These are phyloP conservation scores for Metaphire vulgaris DNA, from an alignment of 1,140 invertebrate genomes.

Conservation along the genomic window DNA sequence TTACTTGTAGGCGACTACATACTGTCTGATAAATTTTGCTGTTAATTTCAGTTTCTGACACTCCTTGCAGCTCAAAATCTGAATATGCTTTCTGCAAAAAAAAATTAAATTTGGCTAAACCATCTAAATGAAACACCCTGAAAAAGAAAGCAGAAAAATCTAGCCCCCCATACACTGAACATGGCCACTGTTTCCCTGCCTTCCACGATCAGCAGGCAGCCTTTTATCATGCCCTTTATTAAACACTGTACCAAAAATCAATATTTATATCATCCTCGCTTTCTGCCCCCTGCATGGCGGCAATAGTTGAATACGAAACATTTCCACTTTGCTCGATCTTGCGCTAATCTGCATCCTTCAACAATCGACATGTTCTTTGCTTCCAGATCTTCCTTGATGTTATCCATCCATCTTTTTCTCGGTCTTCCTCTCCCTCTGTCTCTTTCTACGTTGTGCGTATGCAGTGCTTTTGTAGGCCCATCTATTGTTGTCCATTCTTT, in stretches of 20 bases:
- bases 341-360: too few species aligned
- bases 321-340: too few species aligned
- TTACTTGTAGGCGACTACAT: conserved; percentile 81
- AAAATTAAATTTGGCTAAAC: conserved; percentile 33
- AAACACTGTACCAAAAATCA: neutral
- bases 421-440: too few species aligned
- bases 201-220: neutral
- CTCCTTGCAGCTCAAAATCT: conserved; percentile 97
- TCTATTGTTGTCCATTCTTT: too few species aligned
- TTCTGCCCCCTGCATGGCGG: neutral
- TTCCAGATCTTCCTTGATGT: too few species aligned
- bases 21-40: conserved; percentile 92
- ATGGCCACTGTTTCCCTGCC: neutral
- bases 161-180: neutral
- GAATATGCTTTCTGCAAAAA: conserved; percentile 88
- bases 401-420: too few species aligned
- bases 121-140: neutral
- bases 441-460: too few species aligned
- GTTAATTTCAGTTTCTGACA: conserved; percentile 96
- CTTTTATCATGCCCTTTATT: neutral
- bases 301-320: too few species aligned
- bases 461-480: too few species aligned
- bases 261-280: neutral
- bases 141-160: neutral
- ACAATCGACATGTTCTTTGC: too few species aligned